Evolutionary conservation across 2,797 vertebrate genomes (phyloP).

Genomic region (Chelmon rostratus): DNA sequence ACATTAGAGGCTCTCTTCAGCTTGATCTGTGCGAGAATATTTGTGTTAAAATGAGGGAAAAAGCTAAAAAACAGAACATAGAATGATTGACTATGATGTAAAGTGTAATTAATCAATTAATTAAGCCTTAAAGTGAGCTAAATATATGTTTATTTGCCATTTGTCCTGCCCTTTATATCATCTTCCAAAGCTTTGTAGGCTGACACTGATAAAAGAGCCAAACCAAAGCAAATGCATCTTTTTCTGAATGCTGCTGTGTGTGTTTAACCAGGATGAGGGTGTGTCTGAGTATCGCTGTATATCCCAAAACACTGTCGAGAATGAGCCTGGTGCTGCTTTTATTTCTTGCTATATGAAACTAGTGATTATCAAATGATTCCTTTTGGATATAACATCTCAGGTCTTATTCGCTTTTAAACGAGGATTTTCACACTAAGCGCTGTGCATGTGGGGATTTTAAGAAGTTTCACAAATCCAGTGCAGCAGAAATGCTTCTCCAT

Average conservation of each 20-base stretch:
- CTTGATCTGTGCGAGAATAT: neutral
- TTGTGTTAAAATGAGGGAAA: too few species aligned
- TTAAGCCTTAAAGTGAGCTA: neutral
- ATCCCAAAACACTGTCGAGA: slow-evolving; percentile 20
- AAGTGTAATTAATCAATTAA: too few species aligned
- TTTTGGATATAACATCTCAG: neutral
- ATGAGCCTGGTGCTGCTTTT: neutral
- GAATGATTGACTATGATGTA: too few species aligned
- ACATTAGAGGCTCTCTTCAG: neutral
- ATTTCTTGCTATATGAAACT: neutral
- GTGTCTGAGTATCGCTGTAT: slow-evolving; percentile 21
- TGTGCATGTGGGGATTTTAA: neutral
- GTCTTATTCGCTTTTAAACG: neutral
- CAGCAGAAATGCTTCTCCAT: neutral
- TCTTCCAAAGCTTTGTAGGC: slow-evolving; percentile 38
- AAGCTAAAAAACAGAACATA: too few species aligned
- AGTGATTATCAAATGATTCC: neutral
- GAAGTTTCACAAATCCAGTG: neutral
- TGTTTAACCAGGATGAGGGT: neutral
- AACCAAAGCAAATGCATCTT: slow-evolving; percentile 7
- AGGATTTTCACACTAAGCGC: neutral
- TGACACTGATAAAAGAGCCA: slow-evolving; percentile 3
- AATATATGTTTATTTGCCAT: neutral
- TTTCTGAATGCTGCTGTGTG: slow-evolving; percentile 22
- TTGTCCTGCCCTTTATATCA: slow-evolving; percentile 22